Conservation (phyloP, 30 jellyfish, hydroid and myxozoan genomes). For the Nemopilema nomurai region DNA sequence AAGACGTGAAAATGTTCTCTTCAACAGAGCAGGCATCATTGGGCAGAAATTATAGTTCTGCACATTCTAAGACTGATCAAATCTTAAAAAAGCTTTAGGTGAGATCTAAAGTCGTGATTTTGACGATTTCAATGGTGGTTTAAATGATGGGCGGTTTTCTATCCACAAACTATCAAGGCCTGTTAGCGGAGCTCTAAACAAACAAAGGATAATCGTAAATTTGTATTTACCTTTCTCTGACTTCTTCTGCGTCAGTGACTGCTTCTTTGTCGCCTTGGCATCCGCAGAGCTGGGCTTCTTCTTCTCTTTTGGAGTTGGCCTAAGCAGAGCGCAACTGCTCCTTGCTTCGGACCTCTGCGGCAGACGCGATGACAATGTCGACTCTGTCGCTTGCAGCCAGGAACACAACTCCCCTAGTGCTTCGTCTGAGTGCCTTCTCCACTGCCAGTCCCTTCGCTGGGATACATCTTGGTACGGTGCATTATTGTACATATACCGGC, state of each 20-base stretch:
- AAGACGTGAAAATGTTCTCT: neutral
- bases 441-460: constrained; percentile 71
- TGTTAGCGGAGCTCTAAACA: neutral
- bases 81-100: too few relatives aligned
- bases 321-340: constrained; percentile 63
- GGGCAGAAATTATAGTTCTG: neutral
- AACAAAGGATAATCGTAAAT: neutral
- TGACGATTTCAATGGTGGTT: too few relatives aligned
- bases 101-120: too few relatives aligned
- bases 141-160: too few relatives aligned
- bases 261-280: constrained; percentile 43
- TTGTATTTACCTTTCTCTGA: constrained; percentile 56
- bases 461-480: constrained; percentile 52
- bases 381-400: constrained; percentile 72
- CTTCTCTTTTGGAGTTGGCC: constrained; percentile 69
- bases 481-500: constrained; percentile 53
- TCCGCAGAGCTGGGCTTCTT: constrained; percentile 39
- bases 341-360: constrained; percentile 69
- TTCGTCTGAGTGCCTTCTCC: constrained; percentile 67
- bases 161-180: neutral
- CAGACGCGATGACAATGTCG: constrained; percentile 60
- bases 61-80: too few relatives aligned
- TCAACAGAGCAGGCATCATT: neutral
- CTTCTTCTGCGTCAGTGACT: constrained; percentile 34
- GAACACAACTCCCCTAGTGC: constrained; percentile 73